Evolutionary conservation across 2,888 invertebrate species (phyloP).

Genomic region (Therioaphis trifolii): DNA sequence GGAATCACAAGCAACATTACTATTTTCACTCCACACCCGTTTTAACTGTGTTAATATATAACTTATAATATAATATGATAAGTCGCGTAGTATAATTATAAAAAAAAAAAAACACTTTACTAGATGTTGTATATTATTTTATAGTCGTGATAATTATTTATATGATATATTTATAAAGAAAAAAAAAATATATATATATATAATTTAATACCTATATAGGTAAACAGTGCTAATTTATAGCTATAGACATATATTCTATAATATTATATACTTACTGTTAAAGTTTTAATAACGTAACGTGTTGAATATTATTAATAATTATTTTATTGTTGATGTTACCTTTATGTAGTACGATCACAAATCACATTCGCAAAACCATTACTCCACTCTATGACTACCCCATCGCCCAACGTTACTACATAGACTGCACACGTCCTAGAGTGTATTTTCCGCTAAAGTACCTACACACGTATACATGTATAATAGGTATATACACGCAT

Average conservation of each 20-base stretch:
- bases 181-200: background rate
- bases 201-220: background rate
- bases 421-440: too few relatives aligned
- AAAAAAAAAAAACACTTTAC: background rate
- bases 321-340: conserved; percentile 17
- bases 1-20: background rate
- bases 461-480: too few relatives aligned
- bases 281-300: background rate
- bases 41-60: background rate
- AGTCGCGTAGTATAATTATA: background rate
- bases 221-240: conserved; percentile 9
- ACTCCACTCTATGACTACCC: too few relatives aligned
- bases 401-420: too few relatives aligned
- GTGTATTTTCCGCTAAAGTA: too few relatives aligned
- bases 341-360: background rate
- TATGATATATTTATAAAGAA: background rate
- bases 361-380: background rate
- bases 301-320: conserved; percentile 19
- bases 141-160: conserved; percentile 22
- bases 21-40: background rate
- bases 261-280: conserved; percentile 16
- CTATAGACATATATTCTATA: background rate
- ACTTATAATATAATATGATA: background rate
- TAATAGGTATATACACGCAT: too few relatives aligned
- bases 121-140: background rate